These are phyloP conservation scores for Peromyscus melanophrys DNA, from an alignment of 2,797 vertebrate species.

Conservation along the genomic window DNA sequence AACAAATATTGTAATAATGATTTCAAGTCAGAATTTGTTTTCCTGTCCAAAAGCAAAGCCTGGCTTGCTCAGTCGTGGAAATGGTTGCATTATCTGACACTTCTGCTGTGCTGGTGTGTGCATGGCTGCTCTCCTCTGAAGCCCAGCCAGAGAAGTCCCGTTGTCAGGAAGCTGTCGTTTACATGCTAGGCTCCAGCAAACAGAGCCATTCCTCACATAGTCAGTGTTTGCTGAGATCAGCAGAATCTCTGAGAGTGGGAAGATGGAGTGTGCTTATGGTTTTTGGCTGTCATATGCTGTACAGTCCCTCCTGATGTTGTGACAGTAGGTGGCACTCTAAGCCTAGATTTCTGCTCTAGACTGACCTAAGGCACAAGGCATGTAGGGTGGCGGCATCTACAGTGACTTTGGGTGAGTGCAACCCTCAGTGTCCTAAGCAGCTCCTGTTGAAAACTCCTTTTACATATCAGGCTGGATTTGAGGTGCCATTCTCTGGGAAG, in stretches of 20 bases:
- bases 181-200: not conserved
- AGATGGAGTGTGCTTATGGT: not conserved
- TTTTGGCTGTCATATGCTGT: not conserved
- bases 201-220: not conserved
- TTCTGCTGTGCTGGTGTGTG: not conserved
- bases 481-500: not conserved
- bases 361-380: not conserved
- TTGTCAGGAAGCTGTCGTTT: not conserved
- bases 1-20: not conserved
- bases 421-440: not conserved
- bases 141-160: not conserved
- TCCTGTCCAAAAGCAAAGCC: conserved; percentile 19
- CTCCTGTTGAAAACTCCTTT: not conserved
- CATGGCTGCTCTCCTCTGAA: not conserved
- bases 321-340: not conserved
- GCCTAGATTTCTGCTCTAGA: not conserved
- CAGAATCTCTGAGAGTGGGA: not conserved
- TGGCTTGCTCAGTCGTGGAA: not conserved
- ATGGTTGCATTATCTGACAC: not conserved
- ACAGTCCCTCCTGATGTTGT: not conserved
- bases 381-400: not conserved
- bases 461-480: no score
- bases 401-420: not conserved
- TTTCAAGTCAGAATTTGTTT: conserved; percentile 16
- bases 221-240: not conserved